Base-by-base conservation (phyloP, 2,113 vertebrate species). In the Pardalotus punctatus region DNA sequence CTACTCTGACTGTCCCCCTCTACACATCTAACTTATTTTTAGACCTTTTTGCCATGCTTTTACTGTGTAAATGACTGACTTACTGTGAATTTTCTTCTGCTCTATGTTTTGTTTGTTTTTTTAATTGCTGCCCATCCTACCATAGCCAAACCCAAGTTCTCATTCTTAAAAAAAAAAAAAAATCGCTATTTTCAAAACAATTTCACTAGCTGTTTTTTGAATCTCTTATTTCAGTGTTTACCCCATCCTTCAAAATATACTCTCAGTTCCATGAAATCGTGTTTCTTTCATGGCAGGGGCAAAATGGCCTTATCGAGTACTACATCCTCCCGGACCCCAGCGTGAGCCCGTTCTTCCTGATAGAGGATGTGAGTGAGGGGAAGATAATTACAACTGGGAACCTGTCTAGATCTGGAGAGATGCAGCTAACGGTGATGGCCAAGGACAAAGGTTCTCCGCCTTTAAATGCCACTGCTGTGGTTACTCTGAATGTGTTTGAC, bases 361-460 rank as follows among this genome's bases (percentile, higher is more conserved):
- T 97, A 84, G 96, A 96, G 84, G 90, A 97, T 48, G 7, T 2
- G 3, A 95, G 31, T 6, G 62, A 94, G 67, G 97, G 97, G 64
- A 96, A 81, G 66, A 95, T 97, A 89, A 95, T 96, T 69, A 97
- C 94, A 27, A 70, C 89, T 88, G 95, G 91, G 83, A 97, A 92
- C 67, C 91, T 94, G 51, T 56, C 96, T 22, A 54, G 40, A 6
- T 71, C 90, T 50, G 96, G 90, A 81, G 82, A 95, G 66, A 76
- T 97, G 25, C 28, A 5, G 57, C 65, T 97, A 53, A 93, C 83
- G 19, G 94, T 97, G 64, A 91, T 97, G 82, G 97, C 96, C 15
- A 96, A 71, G 78, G 97, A 97, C 94, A 96, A 72, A 80, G 97
- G 97, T 6, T 95, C 33, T 76, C 97, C 97, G 15, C 21, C 97